Conservation (phyloP, 2,888 invertebrate species). For the Oscheius sp. region DNA sequence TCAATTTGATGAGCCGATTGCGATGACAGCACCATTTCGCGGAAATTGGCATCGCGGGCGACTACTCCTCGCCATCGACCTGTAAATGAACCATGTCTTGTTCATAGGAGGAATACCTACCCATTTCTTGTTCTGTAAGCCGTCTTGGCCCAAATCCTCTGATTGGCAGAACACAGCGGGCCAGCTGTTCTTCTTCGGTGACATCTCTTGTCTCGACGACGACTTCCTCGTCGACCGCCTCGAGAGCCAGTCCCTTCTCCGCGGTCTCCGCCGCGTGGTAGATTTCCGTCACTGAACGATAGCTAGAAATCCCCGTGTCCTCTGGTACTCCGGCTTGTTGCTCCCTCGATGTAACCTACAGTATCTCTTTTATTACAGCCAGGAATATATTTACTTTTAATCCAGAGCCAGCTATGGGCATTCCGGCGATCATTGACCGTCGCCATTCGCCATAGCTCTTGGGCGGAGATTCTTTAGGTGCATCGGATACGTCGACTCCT, state of each 20-base stretch:
- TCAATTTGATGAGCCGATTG: conserved; percentile 53
- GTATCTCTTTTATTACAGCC: neutral
- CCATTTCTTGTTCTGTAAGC: conserved; percentile 71
- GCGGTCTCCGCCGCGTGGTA: conserved; percentile 68
- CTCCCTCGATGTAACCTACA: conserved; percentile 26
- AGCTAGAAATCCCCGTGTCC: conserved; percentile 55
- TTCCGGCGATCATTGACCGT: conserved; percentile 32
- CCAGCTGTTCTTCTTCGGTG: conserved; percentile 35
- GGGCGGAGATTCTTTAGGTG: conserved; percentile 25
- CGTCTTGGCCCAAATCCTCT: conserved; percentile 67
- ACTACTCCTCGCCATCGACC: conserved; percentile 58
- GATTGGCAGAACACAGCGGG: conserved; percentile 55
- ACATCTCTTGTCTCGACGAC: conserved; percentile 30
- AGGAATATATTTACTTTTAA: conserved; percentile 15
- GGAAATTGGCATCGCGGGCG: conserved; percentile 42
- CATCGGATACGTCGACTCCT: conserved; percentile 40
- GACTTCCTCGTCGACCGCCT: conserved; percentile 29
- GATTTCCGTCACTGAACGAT: conserved; percentile 70
- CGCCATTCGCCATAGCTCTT: conserved; percentile 37
- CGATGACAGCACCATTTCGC: conserved; percentile 39
- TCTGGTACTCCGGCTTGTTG: conserved; percentile 32
- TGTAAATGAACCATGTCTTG: conserved; percentile 33
- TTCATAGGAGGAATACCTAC: conserved; percentile 40
- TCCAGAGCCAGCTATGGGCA: conserved; percentile 11
- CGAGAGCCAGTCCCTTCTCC: conserved; percentile 18